These are phyloP conservation scores for Meganola albula DNA, from an alignment of 2,888 invertebrate species.

Conservation along the genomic window DNA sequence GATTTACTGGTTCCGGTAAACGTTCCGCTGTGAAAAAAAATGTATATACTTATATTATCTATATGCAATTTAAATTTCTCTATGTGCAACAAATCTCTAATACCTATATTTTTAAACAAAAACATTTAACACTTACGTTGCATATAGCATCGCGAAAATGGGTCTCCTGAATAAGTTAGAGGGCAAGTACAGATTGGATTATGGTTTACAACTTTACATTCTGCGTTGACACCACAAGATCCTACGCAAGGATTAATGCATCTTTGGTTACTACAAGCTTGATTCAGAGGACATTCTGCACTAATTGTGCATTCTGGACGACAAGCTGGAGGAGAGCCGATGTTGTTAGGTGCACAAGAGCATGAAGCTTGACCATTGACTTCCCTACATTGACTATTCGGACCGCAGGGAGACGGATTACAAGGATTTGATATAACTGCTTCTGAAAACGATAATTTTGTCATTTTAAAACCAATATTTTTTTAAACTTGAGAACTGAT, in stretches of 20 bases:
- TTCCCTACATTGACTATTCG: constrained; percentile 80
- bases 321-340: constrained; percentile 82
- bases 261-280: constrained; percentile 83
- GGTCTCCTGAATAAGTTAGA: constrained; percentile 80
- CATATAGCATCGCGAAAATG: constrained; percentile 79
- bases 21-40: constrained; percentile 63
- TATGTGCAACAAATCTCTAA: no score
- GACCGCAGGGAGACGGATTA: constrained; percentile 81
- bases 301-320: constrained; percentile 85
- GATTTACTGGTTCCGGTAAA: constrained; percentile 73
- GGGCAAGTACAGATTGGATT: constrained; percentile 85
- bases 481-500: no score
- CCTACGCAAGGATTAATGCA: constrained; percentile 86
- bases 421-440: constrained; percentile 77
- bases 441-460: constrained; percentile 50
- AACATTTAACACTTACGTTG: constrained; percentile 60
- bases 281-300: constrained; percentile 83
- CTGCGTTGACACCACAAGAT: constrained; percentile 83
- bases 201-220: constrained; percentile 87
- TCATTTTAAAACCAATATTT: not conserved
- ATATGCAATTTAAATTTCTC: not conserved
- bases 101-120: not conserved
- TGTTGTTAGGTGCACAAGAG: constrained; percentile 80
- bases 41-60: not conserved
- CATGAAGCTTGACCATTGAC: constrained; percentile 82